These are phyloP conservation scores for Smittia aterrima DNA, from an alignment of 2,888 invertebrate genomes.

Conservation along the genomic window DNA sequence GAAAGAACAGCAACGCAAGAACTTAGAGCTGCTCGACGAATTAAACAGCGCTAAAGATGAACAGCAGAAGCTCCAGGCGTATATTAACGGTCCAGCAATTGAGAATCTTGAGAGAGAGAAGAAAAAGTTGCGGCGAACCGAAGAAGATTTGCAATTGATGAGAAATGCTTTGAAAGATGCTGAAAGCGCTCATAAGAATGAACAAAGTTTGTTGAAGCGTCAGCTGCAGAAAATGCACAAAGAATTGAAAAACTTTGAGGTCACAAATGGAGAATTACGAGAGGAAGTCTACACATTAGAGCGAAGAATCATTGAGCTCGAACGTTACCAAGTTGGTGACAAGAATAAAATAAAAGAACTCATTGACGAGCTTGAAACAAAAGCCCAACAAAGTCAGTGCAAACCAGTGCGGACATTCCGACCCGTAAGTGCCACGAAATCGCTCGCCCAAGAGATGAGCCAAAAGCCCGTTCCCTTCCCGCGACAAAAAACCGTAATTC, in stretches of 20 bases:
- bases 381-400: conserved; percentile 55
- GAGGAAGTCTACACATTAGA: conserved; percentile 68
- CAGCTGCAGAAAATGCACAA: conserved; percentile 59
- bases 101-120: conserved; percentile 51
- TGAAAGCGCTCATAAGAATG: conserved; percentile 55
- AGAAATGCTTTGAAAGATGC: conserved; percentile 56
- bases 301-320: conserved; percentile 59
- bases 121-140: conserved; percentile 52
- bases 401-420: conserved; percentile 20
- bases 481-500: conserved; percentile 37
- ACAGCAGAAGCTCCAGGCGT: conserved; percentile 56
- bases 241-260: conserved; percentile 63
- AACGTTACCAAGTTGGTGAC: conserved; percentile 58
- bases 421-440: neutral
- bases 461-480: conserved; percentile 13
- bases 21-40: conserved; percentile 55
- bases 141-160: conserved; percentile 56
- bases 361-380: conserved; percentile 60
- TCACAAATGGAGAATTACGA: conserved; percentile 65
- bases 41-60: conserved; percentile 57
- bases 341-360: conserved; percentile 60
- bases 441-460: conserved; percentile 36
- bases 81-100: conserved; percentile 52
- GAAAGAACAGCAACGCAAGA: conserved; percentile 55
- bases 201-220: conserved; percentile 57